These are phyloP conservation scores for Melikaiella ostensackeni DNA, from an alignment of 2,888 invertebrate species.

Conservation along the genomic window DNA sequence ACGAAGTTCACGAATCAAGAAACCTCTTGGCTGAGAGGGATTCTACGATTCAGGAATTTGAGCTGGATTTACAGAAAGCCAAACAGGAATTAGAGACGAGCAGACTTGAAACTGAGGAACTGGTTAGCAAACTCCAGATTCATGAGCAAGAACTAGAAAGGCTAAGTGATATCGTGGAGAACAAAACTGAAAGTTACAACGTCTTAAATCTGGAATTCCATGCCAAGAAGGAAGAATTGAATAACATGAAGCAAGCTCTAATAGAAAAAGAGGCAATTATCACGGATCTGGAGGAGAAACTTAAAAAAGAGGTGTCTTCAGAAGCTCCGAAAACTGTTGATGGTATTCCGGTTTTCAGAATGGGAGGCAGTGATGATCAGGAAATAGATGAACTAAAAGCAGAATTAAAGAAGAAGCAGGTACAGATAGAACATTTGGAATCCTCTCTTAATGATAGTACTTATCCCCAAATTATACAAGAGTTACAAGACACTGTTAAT, in stretches of 20 bases:
- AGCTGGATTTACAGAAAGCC: conserved; percentile 48
- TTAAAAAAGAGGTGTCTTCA: conserved; percentile 52
- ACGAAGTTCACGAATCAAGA: conserved; percentile 5
- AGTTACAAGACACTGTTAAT: conserved; percentile 73
- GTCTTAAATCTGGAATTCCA: conserved; percentile 45
- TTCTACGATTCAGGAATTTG: conserved; percentile 39
- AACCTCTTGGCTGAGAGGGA: conserved; percentile 47
- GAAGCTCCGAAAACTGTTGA: conserved; percentile 57
- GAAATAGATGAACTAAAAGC: conserved; percentile 57
- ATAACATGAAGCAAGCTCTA: conserved; percentile 53
- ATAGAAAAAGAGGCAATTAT: conserved; percentile 62
- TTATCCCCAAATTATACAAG: conserved; percentile 71
- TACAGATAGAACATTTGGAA: conserved; percentile 86
- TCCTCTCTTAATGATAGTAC: conserved; percentile 80
- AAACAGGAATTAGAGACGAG: conserved; percentile 39
- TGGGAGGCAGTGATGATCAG: conserved; percentile 54
- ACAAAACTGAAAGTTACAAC: conserved; percentile 47
- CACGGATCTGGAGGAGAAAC: conserved; percentile 46
- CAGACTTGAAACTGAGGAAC: conserved; percentile 41
- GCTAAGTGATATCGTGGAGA: conserved; percentile 67
- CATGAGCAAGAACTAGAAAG: conserved; percentile 74
- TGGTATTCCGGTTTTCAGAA: conserved; percentile 62
- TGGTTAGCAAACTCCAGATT: conserved; percentile 45
- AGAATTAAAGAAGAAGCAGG: conserved; percentile 81
- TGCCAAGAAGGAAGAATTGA: conserved; percentile 74